A percentile compares a stretch with the other conserved stretches of the same genome.
These are phyloP conservation scores for Latrodectus hesperus DNA, from an alignment of 2,888 invertebrate species.

Conservation along the genomic window DNA sequence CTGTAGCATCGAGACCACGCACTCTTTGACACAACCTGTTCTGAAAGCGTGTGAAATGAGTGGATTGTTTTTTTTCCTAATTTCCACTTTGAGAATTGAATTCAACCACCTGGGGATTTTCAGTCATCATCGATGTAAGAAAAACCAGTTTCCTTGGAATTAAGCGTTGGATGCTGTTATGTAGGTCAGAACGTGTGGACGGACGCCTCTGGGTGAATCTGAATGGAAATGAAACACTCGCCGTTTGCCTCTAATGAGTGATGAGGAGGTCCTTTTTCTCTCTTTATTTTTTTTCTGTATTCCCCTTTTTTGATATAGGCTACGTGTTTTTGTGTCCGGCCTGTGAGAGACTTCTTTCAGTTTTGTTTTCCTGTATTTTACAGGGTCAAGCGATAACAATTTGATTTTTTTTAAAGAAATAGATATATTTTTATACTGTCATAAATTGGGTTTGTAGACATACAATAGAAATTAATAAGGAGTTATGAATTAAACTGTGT, in stretches of 20 bases:
- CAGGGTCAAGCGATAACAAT: constrained; percentile 10
- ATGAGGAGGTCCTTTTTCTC: constrained; percentile 14
- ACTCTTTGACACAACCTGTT: constrained; percentile 36
- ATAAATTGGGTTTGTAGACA: too few relatives aligned
- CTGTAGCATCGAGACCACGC: constrained; percentile 4
- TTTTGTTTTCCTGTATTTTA: neutral
- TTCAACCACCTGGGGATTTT: constrained; percentile 59
- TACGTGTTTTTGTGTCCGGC: constrained; percentile 52
- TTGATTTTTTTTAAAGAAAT: too few relatives aligned
- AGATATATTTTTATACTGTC: too few relatives aligned
- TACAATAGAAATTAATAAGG: too few relatives aligned
- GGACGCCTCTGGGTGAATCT: constrained; percentile 49
- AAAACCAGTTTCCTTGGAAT: constrained; percentile 33
- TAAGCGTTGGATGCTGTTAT: constrained; percentile 35
- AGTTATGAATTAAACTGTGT: too few relatives aligned
- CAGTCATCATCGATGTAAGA: neutral
- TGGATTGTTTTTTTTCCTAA: constrained; percentile 44
- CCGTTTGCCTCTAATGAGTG: neutral
- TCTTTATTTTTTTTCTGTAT: neutral
- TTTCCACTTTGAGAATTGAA: constrained; percentile 67
- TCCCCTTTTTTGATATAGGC: constrained; percentile 46
- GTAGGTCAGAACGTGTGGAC: constrained; percentile 59
- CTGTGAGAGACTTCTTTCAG: constrained; percentile 1
- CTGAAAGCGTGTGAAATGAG: constrained; percentile 46
- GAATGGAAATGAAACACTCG: constrained; percentile 1